phyloP scores from a whole-genome alignment of 2,113 vertebrate species.

The Catharus bicknelli region DNA sequence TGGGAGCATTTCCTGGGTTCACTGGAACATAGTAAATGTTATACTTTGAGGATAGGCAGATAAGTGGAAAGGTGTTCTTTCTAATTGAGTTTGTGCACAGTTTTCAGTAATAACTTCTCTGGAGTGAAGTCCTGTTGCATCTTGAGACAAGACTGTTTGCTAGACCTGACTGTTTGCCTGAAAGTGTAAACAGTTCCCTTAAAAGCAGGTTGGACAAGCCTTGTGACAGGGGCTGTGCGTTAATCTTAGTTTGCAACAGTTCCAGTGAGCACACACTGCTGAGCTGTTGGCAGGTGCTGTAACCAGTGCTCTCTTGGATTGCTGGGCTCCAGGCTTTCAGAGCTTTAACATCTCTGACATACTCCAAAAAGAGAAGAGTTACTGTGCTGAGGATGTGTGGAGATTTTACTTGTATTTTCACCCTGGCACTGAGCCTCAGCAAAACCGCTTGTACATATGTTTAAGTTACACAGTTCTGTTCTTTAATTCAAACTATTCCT shows the following conservation, averaged over 20 bases:
- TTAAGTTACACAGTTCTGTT: neutral
- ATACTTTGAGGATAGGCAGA: neutral
- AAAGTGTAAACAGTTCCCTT: neutral
- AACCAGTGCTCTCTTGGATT: neutral
- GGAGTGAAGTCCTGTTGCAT: neutral
- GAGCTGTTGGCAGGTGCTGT: neutral
- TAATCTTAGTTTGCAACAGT: neutral
- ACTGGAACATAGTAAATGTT: neutral
- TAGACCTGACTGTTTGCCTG: neutral
- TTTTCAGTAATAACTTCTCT: neutral
- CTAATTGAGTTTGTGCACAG: neutral
- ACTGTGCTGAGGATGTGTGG: neutral
- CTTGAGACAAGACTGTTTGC: neutral
- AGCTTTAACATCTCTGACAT: neutral
- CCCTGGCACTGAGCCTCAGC: neutral
- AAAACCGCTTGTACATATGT: neutral
- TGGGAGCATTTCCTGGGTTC: neutral
- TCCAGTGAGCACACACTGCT: neutral
- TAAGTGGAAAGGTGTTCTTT: neutral
- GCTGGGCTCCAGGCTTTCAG: neutral
- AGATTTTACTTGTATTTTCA: accelerated
- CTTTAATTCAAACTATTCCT: neutral
- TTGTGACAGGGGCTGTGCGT: neutral
- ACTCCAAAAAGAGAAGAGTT: neutral
- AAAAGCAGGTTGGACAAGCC: neutral